Evolutionary conservation across 2,797 vertebrate species (phyloP).

Genomic region (Sitta carolinensis): DNA sequence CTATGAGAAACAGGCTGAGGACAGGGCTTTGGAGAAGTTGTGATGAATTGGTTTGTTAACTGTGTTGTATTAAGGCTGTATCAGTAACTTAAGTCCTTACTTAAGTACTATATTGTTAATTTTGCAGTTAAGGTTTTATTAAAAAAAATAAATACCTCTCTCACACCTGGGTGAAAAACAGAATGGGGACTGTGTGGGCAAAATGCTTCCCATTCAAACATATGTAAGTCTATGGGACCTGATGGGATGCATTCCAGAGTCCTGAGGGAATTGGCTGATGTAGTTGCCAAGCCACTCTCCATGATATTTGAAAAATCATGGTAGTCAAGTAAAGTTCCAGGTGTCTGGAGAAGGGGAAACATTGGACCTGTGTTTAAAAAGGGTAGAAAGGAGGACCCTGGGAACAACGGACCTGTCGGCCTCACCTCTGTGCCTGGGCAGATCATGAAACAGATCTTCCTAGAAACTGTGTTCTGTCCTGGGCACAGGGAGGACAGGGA

Average conservation of each 20-base stretch:
- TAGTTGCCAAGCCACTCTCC: not conserved
- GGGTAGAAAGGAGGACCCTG: not conserved
- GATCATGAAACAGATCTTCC: not conserved
- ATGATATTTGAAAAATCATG: not conserved
- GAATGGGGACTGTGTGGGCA: not conserved
- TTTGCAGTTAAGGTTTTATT: not conserved
- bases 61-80: not conserved
- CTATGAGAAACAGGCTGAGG: not conserved
- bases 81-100: not conserved
- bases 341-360: not conserved
- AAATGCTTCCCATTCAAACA: not conserved
- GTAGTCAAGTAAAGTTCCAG: not conserved
- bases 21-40: not conserved
- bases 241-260: not conserved
- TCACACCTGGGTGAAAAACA: not conserved
- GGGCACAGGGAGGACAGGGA: not conserved
- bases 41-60: not conserved
- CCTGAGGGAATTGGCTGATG: not conserved
- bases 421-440: not conserved
- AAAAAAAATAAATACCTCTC: not conserved
- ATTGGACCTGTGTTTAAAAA: not conserved
- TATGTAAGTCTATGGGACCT: not conserved
- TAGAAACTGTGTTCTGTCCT: not conserved
- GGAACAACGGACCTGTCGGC: accelerated
- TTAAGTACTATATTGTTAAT: not conserved